Conservation (phyloP, 2,113 vertebrate genomes). For the Centropus bengalensis region DNA sequence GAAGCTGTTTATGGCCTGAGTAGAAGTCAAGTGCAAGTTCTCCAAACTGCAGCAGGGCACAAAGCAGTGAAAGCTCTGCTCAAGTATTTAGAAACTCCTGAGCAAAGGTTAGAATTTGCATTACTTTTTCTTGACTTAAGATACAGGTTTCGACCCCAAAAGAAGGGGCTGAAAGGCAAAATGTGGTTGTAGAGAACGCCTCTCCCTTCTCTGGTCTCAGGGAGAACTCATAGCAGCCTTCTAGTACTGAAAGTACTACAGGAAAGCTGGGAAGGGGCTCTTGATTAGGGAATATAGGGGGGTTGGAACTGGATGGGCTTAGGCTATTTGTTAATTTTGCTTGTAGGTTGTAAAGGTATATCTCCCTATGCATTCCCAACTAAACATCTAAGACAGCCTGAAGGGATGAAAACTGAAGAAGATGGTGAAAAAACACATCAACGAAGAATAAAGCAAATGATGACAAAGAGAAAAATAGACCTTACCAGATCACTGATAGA, state of each 20-base stretch:
- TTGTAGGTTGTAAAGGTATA: not conserved
- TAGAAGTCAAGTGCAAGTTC: not conserved
- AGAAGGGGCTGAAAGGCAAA: not conserved
- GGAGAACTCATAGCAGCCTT: too few relatives aligned
- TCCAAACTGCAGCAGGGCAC: not conserved
- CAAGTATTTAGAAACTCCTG: not conserved
- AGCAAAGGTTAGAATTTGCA: conserved; percentile 4
- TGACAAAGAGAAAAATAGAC: not conserved
- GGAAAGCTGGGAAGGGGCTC: too few relatives aligned
- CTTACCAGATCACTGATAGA: too few relatives aligned
- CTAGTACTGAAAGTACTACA: too few relatives aligned
- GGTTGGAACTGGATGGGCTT: not conserved
- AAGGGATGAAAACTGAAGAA: not conserved
- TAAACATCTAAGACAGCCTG: not conserved
- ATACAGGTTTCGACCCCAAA: not conserved
- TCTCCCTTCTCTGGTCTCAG: not conserved
- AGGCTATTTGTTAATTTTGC: not conserved
- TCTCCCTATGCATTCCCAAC: not conserved
- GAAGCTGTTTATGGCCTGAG: not conserved
- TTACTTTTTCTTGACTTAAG: not conserved
- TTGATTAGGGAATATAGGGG: too few relatives aligned
- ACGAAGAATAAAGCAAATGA: not conserved
- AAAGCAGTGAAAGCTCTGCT: not conserved
- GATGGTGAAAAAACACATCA: not conserved
- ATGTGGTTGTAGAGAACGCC: not conserved